Conservation (phyloP, 2,888 invertebrate species). For the Calameuta idolon region DNA sequence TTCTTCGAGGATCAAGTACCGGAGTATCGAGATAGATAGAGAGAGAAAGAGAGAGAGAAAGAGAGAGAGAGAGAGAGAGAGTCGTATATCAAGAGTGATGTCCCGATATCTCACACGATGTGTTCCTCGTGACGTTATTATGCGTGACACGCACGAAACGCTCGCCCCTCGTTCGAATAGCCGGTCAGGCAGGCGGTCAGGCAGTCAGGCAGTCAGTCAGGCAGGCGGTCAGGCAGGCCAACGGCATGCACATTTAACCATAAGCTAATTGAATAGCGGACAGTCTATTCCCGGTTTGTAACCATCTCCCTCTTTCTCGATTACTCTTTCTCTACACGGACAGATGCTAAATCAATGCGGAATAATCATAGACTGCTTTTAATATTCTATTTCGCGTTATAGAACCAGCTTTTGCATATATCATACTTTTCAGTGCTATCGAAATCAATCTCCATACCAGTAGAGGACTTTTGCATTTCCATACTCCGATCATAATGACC, state of each 20-base stretch:
- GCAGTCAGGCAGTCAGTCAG: no score
- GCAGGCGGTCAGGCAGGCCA: not conserved
- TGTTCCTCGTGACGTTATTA: not conserved
- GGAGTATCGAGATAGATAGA: not conserved
- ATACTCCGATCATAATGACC: no score
- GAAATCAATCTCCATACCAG: no score
- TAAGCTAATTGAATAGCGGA: conserved; percentile 10
- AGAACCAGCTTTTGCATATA: no score
- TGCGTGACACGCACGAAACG: conserved; percentile 5
- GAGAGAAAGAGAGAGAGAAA: not conserved
- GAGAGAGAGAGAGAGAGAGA: no score
- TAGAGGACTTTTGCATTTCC: no score
- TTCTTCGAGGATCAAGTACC: not conserved
- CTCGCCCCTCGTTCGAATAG: not conserved
- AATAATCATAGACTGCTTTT: not conserved
- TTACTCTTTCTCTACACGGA: not conserved
- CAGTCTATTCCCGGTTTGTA: not conserved
- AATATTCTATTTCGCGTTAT: no score
- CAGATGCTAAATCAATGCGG: not conserved
- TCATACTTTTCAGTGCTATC: no score
- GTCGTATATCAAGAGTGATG: not conserved
- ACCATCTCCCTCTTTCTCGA: not conserved
- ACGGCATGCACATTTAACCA: not conserved
- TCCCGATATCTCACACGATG: not conserved
- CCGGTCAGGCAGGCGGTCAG: not conserved